Evolutionary conservation across 2,888 invertebrate species (phyloP), one percentile per base, ranked within the genome.

Genomic region (Leptarthrus brevirostris): DNA sequence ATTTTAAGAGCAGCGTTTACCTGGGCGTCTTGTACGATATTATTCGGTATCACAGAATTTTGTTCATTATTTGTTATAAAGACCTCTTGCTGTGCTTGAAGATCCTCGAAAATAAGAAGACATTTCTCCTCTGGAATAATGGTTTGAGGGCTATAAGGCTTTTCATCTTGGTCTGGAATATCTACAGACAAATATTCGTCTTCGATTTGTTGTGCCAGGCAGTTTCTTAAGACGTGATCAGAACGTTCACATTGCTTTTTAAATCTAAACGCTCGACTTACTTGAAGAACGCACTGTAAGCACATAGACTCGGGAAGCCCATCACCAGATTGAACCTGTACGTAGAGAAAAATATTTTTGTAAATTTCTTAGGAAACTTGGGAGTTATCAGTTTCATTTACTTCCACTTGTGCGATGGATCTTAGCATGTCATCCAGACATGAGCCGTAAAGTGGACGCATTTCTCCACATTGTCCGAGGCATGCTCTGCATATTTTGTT

Each of bases 261-360:
- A 77, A 87, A 87, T 22, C 86, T 85, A 77, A 86, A 87, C 1
- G 86, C 86, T 74, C 86, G 80, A 77, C 87, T 87, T 74, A 87
- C 85, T 79, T 87, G 86, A 6, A 86, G 78, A 34, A 86, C 85
- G 78, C 87, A 87, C 78, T 87, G 87, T n/a, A 86, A 85, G 77
- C 87, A 87, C 82, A 87, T 84, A 10, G 84, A 81, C 76, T 84
- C 81, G 14, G 87, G 87, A 66, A 86, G 81, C 18, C 86, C 87
- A 81, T 87, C 87, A 54, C 82, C 84, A 81, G 83, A 80, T 70
- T 82, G 77, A 8, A 87, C 83, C 87, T 86, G 77, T 71, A 12
- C 8, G 4, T 30, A 40, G 30, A 30, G 30, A 40, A 40, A 40
- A 40, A 3, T 40, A 40, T 40, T 40, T 81, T 66, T 82, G 76